phyloP scores from a whole-genome alignment of 2,113 vertebrate species.

The Limanda limanda region DNA sequence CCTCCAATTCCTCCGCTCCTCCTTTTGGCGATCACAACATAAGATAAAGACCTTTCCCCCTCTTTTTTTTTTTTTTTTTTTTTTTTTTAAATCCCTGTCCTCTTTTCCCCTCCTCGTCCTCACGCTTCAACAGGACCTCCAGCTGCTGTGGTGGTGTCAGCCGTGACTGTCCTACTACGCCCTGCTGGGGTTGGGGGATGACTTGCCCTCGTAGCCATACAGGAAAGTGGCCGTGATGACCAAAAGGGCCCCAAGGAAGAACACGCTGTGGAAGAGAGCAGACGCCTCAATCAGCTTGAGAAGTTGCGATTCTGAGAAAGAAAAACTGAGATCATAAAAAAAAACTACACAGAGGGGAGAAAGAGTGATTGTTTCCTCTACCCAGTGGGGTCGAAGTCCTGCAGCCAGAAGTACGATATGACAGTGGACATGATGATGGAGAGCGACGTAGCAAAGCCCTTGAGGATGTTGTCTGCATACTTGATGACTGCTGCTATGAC shows the following conservation, averaged over 20 bases:
- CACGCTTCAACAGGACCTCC: conserved; percentile 32
- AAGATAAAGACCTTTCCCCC: conserved; percentile 48
- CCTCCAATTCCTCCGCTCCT: not conserved
- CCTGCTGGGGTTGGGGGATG: conserved; percentile 88
- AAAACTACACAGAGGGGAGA: not conserved
- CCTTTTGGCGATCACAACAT: conserved; percentile 6
- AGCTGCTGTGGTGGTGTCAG: conserved; percentile 24
- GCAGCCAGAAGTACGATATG: conserved; percentile 97
- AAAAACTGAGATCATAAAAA: not conserved
- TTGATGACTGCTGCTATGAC: conserved; percentile 99
- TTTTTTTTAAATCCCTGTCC: conserved; percentile 14
- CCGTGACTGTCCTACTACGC: conserved; percentile 77
- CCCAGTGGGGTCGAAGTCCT: conserved; percentile 95
- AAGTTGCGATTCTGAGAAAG: not conserved
- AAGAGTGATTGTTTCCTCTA: conserved; percentile 64
- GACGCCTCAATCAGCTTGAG: conserved; percentile 16
- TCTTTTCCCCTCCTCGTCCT: conserved; percentile 29
- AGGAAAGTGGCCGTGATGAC: conserved; percentile 96
- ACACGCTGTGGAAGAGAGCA: conserved; percentile 83
- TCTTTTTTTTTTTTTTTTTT: not conserved
- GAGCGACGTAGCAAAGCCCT: conserved; percentile 97
- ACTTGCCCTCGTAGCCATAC: conserved; percentile 93
- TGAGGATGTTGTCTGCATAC: conserved; percentile 98
- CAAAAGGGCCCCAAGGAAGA: conserved; percentile 92
- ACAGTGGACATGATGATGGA: conserved; percentile 98